phyloP scores from a whole-genome alignment of 2,888 invertebrate species.

The Toxonevra muliebris region DNA sequence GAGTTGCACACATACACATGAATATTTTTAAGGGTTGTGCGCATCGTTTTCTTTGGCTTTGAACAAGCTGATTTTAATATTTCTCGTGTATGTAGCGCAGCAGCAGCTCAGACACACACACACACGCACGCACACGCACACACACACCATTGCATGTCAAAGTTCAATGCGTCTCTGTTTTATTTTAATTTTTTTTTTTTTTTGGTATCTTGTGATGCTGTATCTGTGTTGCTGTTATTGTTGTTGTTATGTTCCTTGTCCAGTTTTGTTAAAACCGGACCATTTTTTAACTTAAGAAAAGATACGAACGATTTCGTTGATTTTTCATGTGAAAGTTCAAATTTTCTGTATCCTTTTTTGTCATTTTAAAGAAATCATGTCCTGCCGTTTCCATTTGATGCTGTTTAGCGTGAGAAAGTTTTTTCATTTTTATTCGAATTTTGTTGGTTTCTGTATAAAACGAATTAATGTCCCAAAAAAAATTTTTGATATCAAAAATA shows the following conservation, averaged over 20 bases:
- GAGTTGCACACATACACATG: too few relatives aligned
- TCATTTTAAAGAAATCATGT: constrained; percentile 4
- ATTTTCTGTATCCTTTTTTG: constrained; percentile 33
- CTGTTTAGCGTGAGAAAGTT: constrained; percentile 23
- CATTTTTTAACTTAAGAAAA: background rate
- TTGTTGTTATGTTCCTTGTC: constrained; percentile 18
- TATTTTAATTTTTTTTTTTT: constrained; percentile 17
- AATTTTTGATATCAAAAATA: constrained; percentile 16
- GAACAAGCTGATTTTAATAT: background rate
- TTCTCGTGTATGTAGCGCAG: constrained; percentile 8
- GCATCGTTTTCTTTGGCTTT: constrained; percentile 6
- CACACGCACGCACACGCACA: background rate
- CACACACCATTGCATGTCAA: background rate
- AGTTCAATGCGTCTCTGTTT: constrained; percentile 1
- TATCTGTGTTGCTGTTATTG: constrained; percentile 5
- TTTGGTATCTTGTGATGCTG: constrained; percentile 25
- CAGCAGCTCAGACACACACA: background rate
- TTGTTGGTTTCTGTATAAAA: background rate
- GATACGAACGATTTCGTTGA: constrained; percentile 27
- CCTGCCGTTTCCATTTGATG: constrained; percentile 17
- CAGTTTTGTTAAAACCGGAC: constrained; percentile 17
- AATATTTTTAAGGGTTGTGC: background rate
- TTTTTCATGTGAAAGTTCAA: constrained; percentile 45
- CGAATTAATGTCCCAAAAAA: background rate
- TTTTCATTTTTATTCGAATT: background rate